Evolutionary conservation across 1,140 invertebrate genomes (phyloP), one percentile per base, ranked within the genome.

Genomic region (Colletes latitarsis): DNA sequence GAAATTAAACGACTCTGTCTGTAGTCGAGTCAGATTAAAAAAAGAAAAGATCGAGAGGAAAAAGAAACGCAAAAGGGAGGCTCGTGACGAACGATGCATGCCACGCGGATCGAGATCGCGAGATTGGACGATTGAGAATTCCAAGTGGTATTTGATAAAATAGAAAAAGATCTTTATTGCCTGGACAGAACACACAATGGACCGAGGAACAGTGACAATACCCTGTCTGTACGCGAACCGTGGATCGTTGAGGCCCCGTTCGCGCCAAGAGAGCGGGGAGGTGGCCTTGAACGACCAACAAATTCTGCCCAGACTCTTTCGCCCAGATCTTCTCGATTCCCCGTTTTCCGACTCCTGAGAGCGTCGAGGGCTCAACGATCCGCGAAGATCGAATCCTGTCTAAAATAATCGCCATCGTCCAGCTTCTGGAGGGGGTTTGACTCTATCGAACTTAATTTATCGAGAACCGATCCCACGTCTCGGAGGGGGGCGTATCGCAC

Each of bases 161-260:
- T 75, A 84, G 77, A 76, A 84, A 84, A 82, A 80, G 46, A 60
- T 69, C 60, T 85, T 85, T 85, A 85, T 85, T 85, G 68, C 69
- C 72, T 76, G 64, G 49, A 49, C 55, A 79, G 69, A 55, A 66
- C 30, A 85, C 82, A 85, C 55, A 84, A 67, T 73, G 67, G 12
- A 67, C 70, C 64, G 60, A 58, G 41, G 72, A 72, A 72, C 82
- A 82, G 53, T 69, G 49, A 52, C 58, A 43, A 67, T 63, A 46
- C 52, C 57, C 39, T 52, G 57, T 19, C n/a, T 30, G 9, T 57
- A 12, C 58, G 57, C 15, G 43, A 69, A 10, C 14, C 19, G 21
- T 30, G 3, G 8, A 43, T 10, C n/a, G 3, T 76, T 19, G 64
- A 60, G 46, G 49, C 17, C 64, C 57, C 21, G 41, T 6, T 21